Base-by-base conservation (phyloP, 2,888 invertebrate species). In the Sminthurides aquaticus region DNA sequence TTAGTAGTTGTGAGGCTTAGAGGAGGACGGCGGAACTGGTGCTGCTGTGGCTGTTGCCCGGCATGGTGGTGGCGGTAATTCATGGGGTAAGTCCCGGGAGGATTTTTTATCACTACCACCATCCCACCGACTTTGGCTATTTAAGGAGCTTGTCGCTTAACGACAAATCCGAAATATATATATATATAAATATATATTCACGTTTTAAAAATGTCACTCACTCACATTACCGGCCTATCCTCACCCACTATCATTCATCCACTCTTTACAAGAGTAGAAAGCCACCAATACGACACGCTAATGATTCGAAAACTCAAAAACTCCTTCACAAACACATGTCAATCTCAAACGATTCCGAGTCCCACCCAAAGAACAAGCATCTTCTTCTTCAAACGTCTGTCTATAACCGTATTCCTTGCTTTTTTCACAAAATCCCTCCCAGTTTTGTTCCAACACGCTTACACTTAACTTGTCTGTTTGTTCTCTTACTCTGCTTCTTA, bases 51-150 rank as follows among this genome's bases (percentile, higher is more conserved):
- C 34, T 67, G 70, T n/a, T n/a, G n/a, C n/a, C n/a, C n/a, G n/a
- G n/a, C n/a, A n/a, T n/a, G n/a, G 62, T 69, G 72, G 20, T 52
- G 52, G 52, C 22, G 52, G 52, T 52, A 22, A 22, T 52, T 52
- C 52, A 52, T 15, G 15, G 52, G 63, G 71, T 71, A 71, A 66
- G 43, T 57, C 55, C 70, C 66, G 58, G 69, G 70, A 67, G 72
- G 72, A 72, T 71, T 71, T 67, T 68, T 73, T 64, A 74, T 71
- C 66, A 74, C 72, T 70, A 72, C 71, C 64, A 74, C 73, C 73
- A 74, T 74, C 71, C 22, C 52, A 20, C 52, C 22, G 22, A 22
- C 52, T 8, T 15, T 20, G 52, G 5, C 52, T 43, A 11, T 18
- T 52, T 52, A 34, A 34, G 15, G 15, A 34, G 15, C 15, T 34